Conservation (phyloP, 2,797 vertebrate species). For the Smutsia temminckii region DNA sequence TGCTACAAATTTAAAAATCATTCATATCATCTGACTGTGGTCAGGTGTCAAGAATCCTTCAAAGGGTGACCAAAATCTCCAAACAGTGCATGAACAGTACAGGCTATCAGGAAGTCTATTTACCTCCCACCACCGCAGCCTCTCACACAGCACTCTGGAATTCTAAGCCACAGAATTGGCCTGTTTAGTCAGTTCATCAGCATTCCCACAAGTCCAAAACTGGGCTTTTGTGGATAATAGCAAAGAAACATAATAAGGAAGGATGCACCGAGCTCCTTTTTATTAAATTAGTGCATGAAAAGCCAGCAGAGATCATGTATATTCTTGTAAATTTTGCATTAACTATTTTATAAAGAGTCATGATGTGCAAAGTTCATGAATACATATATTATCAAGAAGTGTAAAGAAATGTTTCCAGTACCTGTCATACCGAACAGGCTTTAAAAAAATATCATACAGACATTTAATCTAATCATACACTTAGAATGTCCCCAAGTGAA, state of each 20-base stretch:
- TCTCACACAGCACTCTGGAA: not conserved
- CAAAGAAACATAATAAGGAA: constrained; percentile 35
- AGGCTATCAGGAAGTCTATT: not conserved
- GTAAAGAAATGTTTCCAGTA: not conserved
- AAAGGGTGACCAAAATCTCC: not conserved
- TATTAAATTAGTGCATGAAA: constrained; percentile 39
- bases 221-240: constrained; percentile 4
- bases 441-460: not conserved
- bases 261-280: not conserved
- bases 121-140: not conserved
- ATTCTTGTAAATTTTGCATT: constrained; percentile 15
- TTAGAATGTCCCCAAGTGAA: not conserved
- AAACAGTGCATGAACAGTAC: not conserved
- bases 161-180: not conserved
- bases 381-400: not conserved
- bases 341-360: constrained; percentile 26
- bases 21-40: not conserved
- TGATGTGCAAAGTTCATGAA: not conserved
- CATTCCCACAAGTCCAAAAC: constrained; percentile 30
- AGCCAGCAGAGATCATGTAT: not conserved
- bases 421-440: not conserved
- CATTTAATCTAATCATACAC: not conserved
- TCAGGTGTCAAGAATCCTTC: not conserved
- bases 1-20: not conserved
- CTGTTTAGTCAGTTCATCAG: constrained; percentile 3